These are phyloP conservation scores for Zosterops lateralis DNA, from an alignment of 2,113 vertebrate species.

Conservation along the genomic window DNA sequence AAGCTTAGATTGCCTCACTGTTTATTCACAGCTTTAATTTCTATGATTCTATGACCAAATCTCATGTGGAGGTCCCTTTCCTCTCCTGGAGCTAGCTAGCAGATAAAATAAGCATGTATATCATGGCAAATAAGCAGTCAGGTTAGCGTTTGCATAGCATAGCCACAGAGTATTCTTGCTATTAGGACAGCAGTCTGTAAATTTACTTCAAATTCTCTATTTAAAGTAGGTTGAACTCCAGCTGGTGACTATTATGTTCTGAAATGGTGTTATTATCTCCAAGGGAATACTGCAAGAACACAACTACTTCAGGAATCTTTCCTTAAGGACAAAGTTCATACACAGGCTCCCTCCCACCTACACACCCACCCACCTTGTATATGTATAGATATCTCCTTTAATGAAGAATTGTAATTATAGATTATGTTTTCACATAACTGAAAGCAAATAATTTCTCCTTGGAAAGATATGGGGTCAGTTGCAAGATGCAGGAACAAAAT, in stretches of 20 bases:
- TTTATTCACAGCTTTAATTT: background rate
- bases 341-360: background rate
- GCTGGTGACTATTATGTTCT: constrained; percentile 12
- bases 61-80: background rate
- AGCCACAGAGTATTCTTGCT: background rate
- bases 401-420: background rate
- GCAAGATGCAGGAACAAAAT: background rate
- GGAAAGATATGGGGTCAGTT: background rate
- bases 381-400: background rate
- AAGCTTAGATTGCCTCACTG: background rate
- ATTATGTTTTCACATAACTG: background rate
- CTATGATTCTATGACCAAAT: background rate
- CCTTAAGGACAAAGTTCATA: background rate
- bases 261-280: background rate
- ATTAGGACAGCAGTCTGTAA: background rate
- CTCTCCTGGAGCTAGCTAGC: background rate
- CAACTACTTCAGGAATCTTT: constrained; percentile 19
- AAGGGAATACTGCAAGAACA: constrained; percentile 15
- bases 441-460: background rate
- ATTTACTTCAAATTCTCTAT: background rate
- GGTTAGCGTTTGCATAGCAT: background rate
- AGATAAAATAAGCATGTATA: background rate
- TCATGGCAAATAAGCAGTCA: background rate
- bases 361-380: background rate
- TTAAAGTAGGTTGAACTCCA: background rate